These are phyloP conservation scores for Syrista parreyssii DNA, from an alignment of 2,888 invertebrate species.

Conservation along the genomic window DNA sequence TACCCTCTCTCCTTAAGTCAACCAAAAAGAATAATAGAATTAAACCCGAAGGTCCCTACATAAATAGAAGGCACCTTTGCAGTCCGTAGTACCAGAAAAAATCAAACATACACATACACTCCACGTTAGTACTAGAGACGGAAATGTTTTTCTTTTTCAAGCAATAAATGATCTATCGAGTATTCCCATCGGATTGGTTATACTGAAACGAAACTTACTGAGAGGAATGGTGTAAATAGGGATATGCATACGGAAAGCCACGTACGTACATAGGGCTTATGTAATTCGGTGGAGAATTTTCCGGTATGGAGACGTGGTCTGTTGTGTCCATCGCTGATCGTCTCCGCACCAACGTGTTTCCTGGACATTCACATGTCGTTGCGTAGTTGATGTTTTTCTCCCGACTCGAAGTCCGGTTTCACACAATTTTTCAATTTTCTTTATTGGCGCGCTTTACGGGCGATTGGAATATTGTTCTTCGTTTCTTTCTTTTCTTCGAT, in stretches of 20 bases:
- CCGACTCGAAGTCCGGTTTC: background rate
- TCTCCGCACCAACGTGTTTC: background rate
- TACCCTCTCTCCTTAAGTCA: no score
- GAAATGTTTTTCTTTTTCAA: no score
- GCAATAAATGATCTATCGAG: background rate
- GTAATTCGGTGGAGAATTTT: background rate
- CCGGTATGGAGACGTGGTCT: background rate
- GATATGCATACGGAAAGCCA: background rate
- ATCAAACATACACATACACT: no score
- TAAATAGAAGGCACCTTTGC: no score
- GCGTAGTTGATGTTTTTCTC: background rate
- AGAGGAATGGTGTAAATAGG: background rate
- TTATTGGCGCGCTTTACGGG: background rate
- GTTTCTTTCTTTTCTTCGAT: background rate
- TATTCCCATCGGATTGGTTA: constrained; percentile 4
- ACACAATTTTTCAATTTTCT: background rate
- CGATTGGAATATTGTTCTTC: background rate
- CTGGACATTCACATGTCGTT: background rate
- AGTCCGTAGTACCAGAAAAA: no score
- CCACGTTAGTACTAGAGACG: no score
- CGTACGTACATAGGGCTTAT: background rate
- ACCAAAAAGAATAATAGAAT: no score
- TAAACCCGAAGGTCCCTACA: no score
- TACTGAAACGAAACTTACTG: background rate
- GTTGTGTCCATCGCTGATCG: background rate